These are phyloP conservation scores for Toxotes chatareus DNA, from an alignment of 2,113 vertebrate species.

Conservation along the genomic window DNA sequence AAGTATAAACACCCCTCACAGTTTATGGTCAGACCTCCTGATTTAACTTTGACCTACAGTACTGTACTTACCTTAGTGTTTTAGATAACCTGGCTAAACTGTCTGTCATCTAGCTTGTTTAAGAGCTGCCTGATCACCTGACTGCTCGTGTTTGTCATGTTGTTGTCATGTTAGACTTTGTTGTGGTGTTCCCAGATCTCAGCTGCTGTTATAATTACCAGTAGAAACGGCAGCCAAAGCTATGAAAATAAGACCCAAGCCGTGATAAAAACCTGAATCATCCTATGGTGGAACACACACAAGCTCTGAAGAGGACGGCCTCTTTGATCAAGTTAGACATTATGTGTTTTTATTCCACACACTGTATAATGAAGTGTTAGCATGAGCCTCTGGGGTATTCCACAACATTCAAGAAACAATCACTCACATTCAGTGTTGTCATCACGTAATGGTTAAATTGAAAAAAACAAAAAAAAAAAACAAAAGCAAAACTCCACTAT, in stretches of 20 bases:
- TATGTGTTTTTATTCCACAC: background rate
- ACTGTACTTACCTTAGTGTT: too few relatives aligned
- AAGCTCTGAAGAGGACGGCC: background rate
- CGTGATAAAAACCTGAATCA: background rate
- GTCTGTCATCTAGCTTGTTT: background rate
- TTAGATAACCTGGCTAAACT: background rate
- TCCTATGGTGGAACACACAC: background rate
- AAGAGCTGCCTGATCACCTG: background rate
- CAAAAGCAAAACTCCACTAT: background rate
- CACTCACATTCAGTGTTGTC: background rate
- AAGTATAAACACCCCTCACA: background rate
- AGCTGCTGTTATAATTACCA: background rate
- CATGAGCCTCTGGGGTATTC: background rate
- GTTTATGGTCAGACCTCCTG: background rate
- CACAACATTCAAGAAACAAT: background rate
- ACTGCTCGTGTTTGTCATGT: background rate
- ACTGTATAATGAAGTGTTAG: background rate
- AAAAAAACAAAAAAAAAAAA: background rate
- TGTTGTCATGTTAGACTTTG: background rate
- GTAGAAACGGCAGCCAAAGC: background rate
- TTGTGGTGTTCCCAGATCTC: background rate
- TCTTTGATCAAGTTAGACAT: background rate
- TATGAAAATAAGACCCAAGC: background rate
- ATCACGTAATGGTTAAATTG: background rate
- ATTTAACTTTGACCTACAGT: too few relatives aligned